Base-by-base conservation (phyloP, 2,888 invertebrate genomes). In the Hetaerina titia region DNA sequence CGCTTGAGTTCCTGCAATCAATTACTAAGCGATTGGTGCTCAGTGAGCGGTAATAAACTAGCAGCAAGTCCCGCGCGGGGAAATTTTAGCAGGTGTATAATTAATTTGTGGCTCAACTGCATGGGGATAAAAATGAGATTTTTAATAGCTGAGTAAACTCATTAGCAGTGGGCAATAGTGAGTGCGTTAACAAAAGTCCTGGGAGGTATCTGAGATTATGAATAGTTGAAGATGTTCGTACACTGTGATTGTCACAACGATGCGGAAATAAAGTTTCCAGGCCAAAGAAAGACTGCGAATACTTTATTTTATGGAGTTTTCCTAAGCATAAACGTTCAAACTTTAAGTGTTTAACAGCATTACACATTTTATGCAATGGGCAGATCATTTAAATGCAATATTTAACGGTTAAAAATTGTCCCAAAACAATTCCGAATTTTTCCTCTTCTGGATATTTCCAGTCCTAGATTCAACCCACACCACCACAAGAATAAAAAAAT, bases 1-100 rank as follows among this genome's bases (percentile, higher is more conserved):
- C 81, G 81, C 25, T 22, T 81, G 81, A 81, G 81, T 81, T 81
- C 22, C 7, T 81, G 25, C 31, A 81, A 81, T 81, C 81, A 81
- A 81, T 81, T 81, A 81, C 11, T 1, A 31, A 81, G 81, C 31
- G 31, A 81, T 81, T 31, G 81, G 81, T 81, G 81, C 31, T 81
- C 81, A 81, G 31, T 81, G 81, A 81, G 81, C 31, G 81, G 81
- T 11, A 31, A 31, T 81, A 15, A 31, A 31, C 31, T 81, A 22
- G 11, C 81, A 31, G 31, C 31, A 81, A 81, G 13, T 22, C 11
- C 81, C 31, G 0, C 25, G 81, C 11, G 31, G 31, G 81, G 31
- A 81, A 31, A 81, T 81, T 31, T 81, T 81, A 81, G 81, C 81
- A 81, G 81, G 31, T 81, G 81, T 31, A 81, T 81, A 81, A 81